Evolutionary conservation across 2,888 invertebrate genomes (phyloP), one percentile per base, ranked within the genome.

Genomic region (Catocala fraxini): DNA sequence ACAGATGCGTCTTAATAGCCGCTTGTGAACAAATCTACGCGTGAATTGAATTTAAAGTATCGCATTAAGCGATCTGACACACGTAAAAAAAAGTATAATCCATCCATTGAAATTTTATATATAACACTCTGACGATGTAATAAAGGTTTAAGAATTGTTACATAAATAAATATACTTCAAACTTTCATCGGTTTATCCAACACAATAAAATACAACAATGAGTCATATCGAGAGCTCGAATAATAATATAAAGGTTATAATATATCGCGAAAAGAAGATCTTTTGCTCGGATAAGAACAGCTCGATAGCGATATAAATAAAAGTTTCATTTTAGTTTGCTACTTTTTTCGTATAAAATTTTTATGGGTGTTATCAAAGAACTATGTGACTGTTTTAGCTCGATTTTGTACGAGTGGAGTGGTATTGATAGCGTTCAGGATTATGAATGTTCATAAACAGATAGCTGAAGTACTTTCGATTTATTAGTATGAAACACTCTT

Each of bases 1-100:
- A 80, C 75, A 75, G 77, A 73, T 68, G 70, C 54, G 63, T 68
- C 63, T 62, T 63, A 71, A 78, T 71, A 70, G 63, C 49, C 33
- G 41, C 41, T 43, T 45, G 49, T 45, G 42, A 13, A 10, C 46
- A 25, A 25, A 13, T 53, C 55, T 51, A n/a, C 33, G 10, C 42
- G 12, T 43, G 13, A 49, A 15, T 42, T 33, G 47, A 46, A 62
- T 59, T 53, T 51, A n/a, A 48, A 51, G 34, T 51, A 58, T 51
- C 13, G 13, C 15, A 15, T 13, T 45, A 46, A 15, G 15, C 15
- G 15, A n/a, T 25, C 41, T 25, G 11, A 52, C n/a, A 25, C 13
- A 11, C 42, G 15, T 25, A n/a, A 56, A 56, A 48, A n/a, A 56
- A 9, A 48, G 35, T 39, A 48, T 39, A 0, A 56, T 45, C 10